Percentiles rank a stretch among this genome's conserved stretches.
Evolutionary conservation across 2,888 invertebrate genomes (phyloP).

Genomic region (Ernsta delagoae): DNA sequence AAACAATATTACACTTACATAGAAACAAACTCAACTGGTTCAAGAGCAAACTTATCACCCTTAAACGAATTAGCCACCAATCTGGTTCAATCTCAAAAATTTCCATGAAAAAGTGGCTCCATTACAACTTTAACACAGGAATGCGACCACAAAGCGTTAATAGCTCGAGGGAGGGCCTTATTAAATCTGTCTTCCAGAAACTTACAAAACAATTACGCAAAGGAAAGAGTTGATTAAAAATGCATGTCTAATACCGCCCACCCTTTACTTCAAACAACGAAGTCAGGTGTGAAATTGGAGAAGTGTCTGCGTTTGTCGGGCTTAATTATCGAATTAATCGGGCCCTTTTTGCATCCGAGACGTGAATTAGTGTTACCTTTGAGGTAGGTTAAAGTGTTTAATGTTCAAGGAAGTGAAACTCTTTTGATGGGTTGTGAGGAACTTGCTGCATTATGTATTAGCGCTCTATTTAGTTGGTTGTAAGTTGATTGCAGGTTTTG

Average conservation of each 20-base stretch:
- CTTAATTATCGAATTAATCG: conserved; percentile 57
- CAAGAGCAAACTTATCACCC: neutral
- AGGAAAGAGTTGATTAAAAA: conserved; percentile 54
- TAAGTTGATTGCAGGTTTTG: too few species aligned
- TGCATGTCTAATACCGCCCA: conserved; percentile 52
- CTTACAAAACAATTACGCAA: conserved; percentile 36
- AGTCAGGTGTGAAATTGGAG: conserved; percentile 59
- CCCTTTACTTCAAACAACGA: conserved; percentile 51
- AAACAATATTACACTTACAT: too few species aligned
- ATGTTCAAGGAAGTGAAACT: conserved; percentile 20
- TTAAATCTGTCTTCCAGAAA: conserved; percentile 33
- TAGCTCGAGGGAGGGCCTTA: conserved; percentile 22
- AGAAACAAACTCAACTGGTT: neutral
- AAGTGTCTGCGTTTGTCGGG: conserved; percentile 56
- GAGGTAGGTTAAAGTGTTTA: conserved; percentile 45
- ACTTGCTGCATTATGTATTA: conserved; percentile 9
- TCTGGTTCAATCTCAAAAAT: conserved; percentile 17
- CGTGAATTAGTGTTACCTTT: conserved; percentile 52
- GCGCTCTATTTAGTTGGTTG: too few species aligned
- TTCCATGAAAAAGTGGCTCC: conserved; percentile 30
- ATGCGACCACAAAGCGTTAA: conserved; percentile 30
- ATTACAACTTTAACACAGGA: conserved; percentile 1
- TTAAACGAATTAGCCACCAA: conserved; percentile 13
- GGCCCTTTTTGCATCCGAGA: conserved; percentile 46
- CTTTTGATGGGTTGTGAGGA: conserved; percentile 19